Evolutionary conservation across 2,797 vertebrate genomes (phyloP), one percentile per base, ranked within the genome.

Genomic region (Babyrousa celebensis): DNA sequence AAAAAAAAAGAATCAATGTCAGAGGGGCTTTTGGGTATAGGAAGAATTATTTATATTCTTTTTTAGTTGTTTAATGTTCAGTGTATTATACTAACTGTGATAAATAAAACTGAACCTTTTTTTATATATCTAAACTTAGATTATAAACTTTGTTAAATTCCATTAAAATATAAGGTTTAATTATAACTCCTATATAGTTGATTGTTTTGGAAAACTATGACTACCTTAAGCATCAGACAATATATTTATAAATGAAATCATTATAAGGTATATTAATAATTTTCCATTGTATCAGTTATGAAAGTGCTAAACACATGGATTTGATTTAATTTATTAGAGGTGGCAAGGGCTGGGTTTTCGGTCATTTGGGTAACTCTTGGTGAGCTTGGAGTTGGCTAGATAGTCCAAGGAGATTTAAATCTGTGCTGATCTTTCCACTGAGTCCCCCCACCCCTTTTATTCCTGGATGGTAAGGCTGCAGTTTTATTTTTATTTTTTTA

Each of bases 61-160:
- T 48, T 23, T 78, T 18, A n/a, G 40, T 78, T 85, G 16, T 68
- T 36, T 56, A 80, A 80, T 70, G 32, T 23, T 54, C 52, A 78
- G 62, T 88, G n/a, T 83, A 56, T 75, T 87, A 85, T 4, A 90
- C 16, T 91, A 23, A 68, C 84, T 79, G 58, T 93, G 77, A 84
- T 79, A 78, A 56, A 84, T 79, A 78, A 56, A 84, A 88, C 8
- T 70, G 29, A 74, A 48, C 43, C 43, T 62, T 78, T 74, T 96
- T 63, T 79, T 72, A 2, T 83, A 8, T 82, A 72, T 58, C 29
- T 78, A 58, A 89, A 54, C 20, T 16, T 54, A 23, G 27, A 94
- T 86, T 85, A 87, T 36, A 91, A 70, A 83, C 65, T 60, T 90
- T n/a, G 56, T 85, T 91, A 89, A 71, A 72, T 79, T 75, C 52